Percentiles rank a stretch among this genome's conserved stretches.
phyloP scores from a whole-genome alignment of 2,113 vertebrate genomes.

The Plecotus auritus region DNA sequence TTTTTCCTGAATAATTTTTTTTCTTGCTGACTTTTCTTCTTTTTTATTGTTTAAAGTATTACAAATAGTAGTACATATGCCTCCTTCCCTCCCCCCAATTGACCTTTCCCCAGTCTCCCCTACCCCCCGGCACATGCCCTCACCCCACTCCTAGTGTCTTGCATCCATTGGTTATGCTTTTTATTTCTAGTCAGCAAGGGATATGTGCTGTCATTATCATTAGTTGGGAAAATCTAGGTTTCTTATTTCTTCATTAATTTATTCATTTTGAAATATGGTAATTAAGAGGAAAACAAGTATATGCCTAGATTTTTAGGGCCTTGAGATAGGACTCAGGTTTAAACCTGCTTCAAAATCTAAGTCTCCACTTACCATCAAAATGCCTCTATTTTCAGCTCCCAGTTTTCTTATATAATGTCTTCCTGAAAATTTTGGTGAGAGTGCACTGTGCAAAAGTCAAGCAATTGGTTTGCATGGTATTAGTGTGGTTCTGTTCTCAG shows the following conservation, averaged over 20 bases:
- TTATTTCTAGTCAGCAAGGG: neutral
- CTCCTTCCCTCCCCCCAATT: no score
- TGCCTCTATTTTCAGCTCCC: neutral
- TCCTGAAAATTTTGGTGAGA: neutral
- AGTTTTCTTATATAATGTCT: neutral
- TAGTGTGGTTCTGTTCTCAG: neutral
- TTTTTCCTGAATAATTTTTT: neutral
- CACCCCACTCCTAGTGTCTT: no score
- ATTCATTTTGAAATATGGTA: neutral
- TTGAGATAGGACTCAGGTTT: neutral
- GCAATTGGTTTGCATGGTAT: neutral
- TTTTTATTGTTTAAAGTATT: neutral
- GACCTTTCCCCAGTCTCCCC: no score
- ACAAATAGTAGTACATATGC: no score
- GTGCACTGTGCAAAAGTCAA: neutral
- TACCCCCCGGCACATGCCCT: no score
- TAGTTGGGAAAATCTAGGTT: neutral
- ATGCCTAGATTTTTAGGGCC: neutral
- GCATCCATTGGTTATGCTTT: neutral
- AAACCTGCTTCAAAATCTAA: neutral
- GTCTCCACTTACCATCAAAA: neutral
- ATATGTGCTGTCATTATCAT: neutral
- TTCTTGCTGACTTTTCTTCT: neutral
- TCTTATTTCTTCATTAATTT: slow-evolving; percentile 14
- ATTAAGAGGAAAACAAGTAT: neutral